Conservation (phyloP, 2,888 invertebrate genomes). For the Microctonus brassicae region DNA sequence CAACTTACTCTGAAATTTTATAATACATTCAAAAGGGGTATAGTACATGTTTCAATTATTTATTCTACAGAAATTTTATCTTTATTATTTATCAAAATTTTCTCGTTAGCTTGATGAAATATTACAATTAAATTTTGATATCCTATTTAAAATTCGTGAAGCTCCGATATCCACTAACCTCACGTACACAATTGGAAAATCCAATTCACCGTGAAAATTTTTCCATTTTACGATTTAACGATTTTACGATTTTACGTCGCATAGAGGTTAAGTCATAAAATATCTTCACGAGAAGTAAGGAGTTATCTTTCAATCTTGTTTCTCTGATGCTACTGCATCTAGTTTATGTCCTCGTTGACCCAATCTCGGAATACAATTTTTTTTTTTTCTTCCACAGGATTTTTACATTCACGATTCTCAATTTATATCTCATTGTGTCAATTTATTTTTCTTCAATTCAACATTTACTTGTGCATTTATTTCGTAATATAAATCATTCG, state of each 20-base stretch:
- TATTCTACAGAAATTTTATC: background rate
- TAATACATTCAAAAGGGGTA: too few species aligned
- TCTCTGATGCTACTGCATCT: constrained; percentile 8
- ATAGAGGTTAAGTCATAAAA: constrained; percentile 58
- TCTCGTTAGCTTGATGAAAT: too few species aligned
- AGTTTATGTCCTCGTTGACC: constrained; percentile 7
- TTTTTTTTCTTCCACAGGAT: background rate
- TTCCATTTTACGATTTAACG: constrained; percentile 55
- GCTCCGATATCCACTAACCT: background rate
- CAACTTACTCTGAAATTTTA: too few species aligned
- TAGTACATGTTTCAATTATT: too few species aligned
- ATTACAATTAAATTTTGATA: background rate
- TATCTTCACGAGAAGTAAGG: constrained; percentile 44
- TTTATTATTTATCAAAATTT: background rate
- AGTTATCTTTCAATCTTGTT: constrained; percentile 45
- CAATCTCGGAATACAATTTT: background rate
- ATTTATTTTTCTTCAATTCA: constrained; percentile 11
- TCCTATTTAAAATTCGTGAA: background rate
- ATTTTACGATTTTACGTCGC: constrained; percentile 53
- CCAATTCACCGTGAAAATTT: background rate
- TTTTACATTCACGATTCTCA: background rate
- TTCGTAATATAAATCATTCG: background rate
- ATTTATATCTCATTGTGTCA: background rate
- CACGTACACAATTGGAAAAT: constrained; percentile 4
- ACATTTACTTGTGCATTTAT: background rate